Evolutionary conservation across 2,113 vertebrate genomes (phyloP).

Genomic region (Campylomormyrus numenius): DNA sequence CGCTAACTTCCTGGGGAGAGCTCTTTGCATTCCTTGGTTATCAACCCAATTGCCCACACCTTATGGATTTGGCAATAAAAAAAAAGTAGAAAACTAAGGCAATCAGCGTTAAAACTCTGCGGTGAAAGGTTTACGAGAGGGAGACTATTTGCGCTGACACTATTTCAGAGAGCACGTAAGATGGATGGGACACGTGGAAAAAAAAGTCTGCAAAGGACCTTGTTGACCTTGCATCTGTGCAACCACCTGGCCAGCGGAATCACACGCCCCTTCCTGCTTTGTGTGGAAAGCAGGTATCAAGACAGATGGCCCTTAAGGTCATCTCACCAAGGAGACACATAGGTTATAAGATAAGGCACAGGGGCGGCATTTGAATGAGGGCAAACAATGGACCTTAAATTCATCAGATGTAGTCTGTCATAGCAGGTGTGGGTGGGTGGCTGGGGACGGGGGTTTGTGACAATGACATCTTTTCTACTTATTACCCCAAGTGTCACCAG

Average conservation of each 20-base stretch:
- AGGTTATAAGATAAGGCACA: neutral
- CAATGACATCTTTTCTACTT: neutral
- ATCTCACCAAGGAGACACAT: conserved; percentile 22
- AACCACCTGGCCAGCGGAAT: conserved; percentile 49
- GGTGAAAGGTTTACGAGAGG: neutral
- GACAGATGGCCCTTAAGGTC: conserved; percentile 49
- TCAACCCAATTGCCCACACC: conserved; percentile 2
- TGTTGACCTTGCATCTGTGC: conserved; percentile 41
- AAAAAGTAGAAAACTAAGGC: neutral
- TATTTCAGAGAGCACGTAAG: neutral
- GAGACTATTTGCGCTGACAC: neutral
- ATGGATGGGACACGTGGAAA: neutral
- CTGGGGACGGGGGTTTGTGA: neutral
- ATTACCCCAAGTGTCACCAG: neutral
- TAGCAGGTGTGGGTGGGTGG: neutral
- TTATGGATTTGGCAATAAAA: neutral
- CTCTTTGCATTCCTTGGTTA: neutral
- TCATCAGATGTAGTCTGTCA: neutral
- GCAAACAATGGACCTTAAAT: neutral
- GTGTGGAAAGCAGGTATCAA: conserved; percentile 46
- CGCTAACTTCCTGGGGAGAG: neutral
- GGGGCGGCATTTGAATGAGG: neutral
- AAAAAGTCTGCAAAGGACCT: conserved; percentile 28
- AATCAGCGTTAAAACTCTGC: neutral
- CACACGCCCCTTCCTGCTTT: conserved; percentile 35